Conservation (phyloP, 2,797 vertebrate genomes). For the Megalops cyprinoides region DNA sequence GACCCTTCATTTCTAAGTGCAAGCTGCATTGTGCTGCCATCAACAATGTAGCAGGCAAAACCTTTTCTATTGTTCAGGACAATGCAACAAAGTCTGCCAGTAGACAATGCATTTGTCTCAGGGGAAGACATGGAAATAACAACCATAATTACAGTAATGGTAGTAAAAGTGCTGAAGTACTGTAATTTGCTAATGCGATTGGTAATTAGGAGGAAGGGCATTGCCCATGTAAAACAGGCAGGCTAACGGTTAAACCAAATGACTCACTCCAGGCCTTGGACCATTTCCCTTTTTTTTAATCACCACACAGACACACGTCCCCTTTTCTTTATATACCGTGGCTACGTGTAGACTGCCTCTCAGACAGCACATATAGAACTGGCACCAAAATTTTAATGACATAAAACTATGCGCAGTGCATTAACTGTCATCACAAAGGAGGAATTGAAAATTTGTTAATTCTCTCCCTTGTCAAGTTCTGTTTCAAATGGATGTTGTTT, state of each 20-base stretch:
- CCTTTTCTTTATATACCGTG: slow-evolving; percentile 2
- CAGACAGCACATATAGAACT: background rate
- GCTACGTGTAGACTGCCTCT: background rate
- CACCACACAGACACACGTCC: background rate
- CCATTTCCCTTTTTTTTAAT: slow-evolving; percentile 12
- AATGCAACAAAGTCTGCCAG: background rate
- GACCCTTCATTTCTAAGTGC: background rate
- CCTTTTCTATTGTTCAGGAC: background rate
- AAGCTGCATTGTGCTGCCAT: background rate
- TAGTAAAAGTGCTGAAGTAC: background rate
- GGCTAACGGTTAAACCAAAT: background rate
- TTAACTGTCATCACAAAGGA: background rate
- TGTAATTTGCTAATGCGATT: background rate
- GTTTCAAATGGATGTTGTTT: background rate
- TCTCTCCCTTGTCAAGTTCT: background rate
- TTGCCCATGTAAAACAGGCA: background rate
- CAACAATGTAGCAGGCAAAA: background rate
- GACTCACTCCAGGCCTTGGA: background rate
- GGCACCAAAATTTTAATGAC: background rate
- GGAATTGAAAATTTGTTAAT: background rate
- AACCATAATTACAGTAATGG: background rate
- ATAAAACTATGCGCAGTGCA: background rate
- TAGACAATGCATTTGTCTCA: no score
- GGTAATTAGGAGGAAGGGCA: background rate
- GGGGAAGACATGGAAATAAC: no score